Conservation (phyloP, 2,113 vertebrate species). For the Cyprinodon variegatus region DNA sequence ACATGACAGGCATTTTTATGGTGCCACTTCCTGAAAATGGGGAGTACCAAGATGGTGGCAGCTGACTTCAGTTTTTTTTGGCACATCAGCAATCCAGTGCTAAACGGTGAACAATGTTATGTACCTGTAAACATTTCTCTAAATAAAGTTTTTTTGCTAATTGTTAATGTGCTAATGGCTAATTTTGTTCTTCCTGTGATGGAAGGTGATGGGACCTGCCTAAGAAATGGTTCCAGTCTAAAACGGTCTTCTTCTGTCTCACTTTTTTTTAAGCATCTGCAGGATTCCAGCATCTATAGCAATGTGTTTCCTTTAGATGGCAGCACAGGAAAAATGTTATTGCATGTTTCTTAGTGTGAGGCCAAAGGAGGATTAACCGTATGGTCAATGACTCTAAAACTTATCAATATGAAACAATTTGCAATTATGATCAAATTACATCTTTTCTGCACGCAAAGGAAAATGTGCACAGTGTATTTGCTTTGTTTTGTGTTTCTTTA, state of each 20-base stretch:
- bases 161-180: background rate
- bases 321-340: slow-evolving; percentile 25
- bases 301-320: slow-evolving; percentile 43
- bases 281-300: slow-evolving; percentile 9
- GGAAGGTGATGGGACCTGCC: no score
- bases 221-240: background rate
- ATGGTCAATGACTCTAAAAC: background rate
- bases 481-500: slow-evolving; percentile 4
- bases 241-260: background rate
- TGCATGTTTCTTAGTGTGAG: background rate
- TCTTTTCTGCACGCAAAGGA: background rate
- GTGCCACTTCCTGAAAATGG: no score
- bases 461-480: background rate
- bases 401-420: no score
- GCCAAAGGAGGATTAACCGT: background rate
- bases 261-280: background rate
- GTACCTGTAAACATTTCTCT: background rate
- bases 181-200: background rate
- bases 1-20: no score
- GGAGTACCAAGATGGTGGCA: no score
- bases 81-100: no score
- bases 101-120: no score
- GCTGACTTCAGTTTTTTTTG: no score
- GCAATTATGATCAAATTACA: no score
- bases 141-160: background rate